Evolutionary conservation across 2,797 vertebrate species (phyloP).

Genomic region (Prionace glauca): DNA sequence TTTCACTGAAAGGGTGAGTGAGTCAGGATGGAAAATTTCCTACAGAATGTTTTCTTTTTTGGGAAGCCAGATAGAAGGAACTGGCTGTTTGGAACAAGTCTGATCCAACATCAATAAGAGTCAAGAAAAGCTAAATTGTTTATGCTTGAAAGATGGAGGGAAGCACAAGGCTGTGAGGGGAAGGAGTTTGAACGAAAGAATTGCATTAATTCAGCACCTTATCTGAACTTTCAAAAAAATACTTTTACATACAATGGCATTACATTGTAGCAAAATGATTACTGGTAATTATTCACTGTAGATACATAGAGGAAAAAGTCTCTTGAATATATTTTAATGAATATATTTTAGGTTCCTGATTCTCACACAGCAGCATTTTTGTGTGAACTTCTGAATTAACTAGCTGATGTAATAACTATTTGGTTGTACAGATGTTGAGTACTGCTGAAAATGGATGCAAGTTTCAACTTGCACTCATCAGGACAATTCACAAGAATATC

Average conservation of each 20-base stretch:
- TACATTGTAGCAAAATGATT: background rate
- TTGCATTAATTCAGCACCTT: background rate
- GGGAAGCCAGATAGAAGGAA: background rate
- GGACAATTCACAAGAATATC: too few relatives aligned
- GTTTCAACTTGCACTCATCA: too few relatives aligned
- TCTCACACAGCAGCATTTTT: background rate
- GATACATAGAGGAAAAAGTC: background rate
- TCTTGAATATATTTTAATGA: background rate
- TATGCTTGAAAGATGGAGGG: background rate
- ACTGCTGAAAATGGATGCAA: background rate
- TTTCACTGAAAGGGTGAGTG: background rate
- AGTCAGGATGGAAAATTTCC: background rate
- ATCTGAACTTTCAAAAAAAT: background rate
- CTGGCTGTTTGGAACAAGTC: background rate
- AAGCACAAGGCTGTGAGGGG: background rate
- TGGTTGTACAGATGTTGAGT: too few relatives aligned
- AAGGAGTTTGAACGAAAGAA: background rate
- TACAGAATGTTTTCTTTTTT: background rate
- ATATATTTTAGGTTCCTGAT: background rate
- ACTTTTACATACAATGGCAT: background rate
- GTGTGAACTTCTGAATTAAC: background rate
- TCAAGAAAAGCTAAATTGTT: slow-evolving; percentile 20
- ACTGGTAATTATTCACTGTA: background rate
- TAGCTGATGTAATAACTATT: background rate
- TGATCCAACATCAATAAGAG: background rate